phyloP scores from a whole-genome alignment of 2,888 invertebrate genomes.

The Lymantria dispar region DNA sequence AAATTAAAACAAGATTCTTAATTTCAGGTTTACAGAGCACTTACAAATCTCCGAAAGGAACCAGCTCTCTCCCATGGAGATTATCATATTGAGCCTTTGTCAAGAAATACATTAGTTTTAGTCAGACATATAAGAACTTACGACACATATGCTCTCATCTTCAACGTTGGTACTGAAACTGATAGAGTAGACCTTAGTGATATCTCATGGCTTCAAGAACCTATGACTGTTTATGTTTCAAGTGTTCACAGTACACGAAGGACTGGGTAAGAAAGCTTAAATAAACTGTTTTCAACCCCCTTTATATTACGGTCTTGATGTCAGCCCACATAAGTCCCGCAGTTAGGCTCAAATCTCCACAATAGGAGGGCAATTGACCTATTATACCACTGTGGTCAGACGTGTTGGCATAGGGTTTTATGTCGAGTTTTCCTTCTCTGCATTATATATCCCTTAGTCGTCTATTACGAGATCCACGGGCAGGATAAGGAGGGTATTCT shows the following conservation, averaged over 20 bases:
- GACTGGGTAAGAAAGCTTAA: slow-evolving; percentile 39
- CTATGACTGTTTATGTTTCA: slow-evolving; percentile 47
- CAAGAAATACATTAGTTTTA: slow-evolving; percentile 45
- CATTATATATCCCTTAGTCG: too few relatives aligned
- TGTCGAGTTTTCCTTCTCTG: too few relatives aligned
- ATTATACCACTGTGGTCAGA: too few relatives aligned
- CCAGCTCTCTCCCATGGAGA: slow-evolving; percentile 63
- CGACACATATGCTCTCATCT: slow-evolving; percentile 62
- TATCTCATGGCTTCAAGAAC: slow-evolving; percentile 35
- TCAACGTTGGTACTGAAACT: slow-evolving; percentile 73
- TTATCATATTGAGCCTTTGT: slow-evolving; percentile 50
- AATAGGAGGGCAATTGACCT: too few relatives aligned
- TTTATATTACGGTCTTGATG: too few relatives aligned
- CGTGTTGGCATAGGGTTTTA: too few relatives aligned
- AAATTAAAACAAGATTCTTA: not conserved
- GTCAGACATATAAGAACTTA: slow-evolving; percentile 48
- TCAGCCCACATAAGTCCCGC: too few relatives aligned
- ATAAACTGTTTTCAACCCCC: not conserved
- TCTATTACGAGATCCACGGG: too few relatives aligned
- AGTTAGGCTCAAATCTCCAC: too few relatives aligned
- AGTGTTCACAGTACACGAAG: slow-evolving; percentile 53
- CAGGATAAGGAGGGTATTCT: too few relatives aligned
- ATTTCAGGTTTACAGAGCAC: slow-evolving; percentile 76
- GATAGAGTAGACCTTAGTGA: slow-evolving; percentile 61
- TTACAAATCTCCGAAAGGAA: slow-evolving; percentile 73